Evolutionary conservation across 2,113 vertebrate species (phyloP), one percentile per base, ranked within the genome.

Genomic region (Pluvianellus socialis): DNA sequence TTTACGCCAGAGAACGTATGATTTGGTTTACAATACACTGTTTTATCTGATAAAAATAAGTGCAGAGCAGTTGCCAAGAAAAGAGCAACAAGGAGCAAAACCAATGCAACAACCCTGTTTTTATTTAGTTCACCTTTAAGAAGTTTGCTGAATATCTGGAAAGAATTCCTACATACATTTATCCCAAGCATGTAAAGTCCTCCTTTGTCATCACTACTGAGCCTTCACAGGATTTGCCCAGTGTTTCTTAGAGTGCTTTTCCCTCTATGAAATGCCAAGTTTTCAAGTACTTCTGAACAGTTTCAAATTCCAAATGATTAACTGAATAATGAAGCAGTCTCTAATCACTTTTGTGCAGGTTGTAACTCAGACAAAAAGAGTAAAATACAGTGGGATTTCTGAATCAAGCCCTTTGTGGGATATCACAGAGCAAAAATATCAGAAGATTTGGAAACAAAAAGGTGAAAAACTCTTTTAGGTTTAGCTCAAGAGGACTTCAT

Each of bases 41-140:
- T 30, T 86, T 86, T 71, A 94, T 95, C 91, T 95, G 91, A 92
- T 89, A 88, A 91, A 90, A 87, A n/a, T 79, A 91, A 95, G 56
- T 49, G 21, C 30, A 75, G 33, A 89, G 38, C 26, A 72, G 7
- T 32, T 94, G 73, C 84, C 90, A 94, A 92, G 62, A 72, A 28
- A 71, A 95, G 56, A 91, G 33, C 23, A 90, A 65, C 14, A 83
- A 70, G 70, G 40, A 92, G 23, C 21, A 75, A 87, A 91, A 79
- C 4, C 61, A 84, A 12, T 55, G 47, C 61, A 94, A 67, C 9
- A 85, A 32, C 20, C 30, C 9, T 79, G 28, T 71, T 75, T 83
- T 85, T 9, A 52, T 79, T 96, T 71, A 65, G 35, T 85, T 68
- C 52, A 91, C 84, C 77, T 96, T 87, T 61, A 75, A 75, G 65